Evolutionary conservation across 2,113 vertebrate genomes (phyloP), one percentile per base, ranked within the genome.

Genomic region (Lophochroa leadbeateri): DNA sequence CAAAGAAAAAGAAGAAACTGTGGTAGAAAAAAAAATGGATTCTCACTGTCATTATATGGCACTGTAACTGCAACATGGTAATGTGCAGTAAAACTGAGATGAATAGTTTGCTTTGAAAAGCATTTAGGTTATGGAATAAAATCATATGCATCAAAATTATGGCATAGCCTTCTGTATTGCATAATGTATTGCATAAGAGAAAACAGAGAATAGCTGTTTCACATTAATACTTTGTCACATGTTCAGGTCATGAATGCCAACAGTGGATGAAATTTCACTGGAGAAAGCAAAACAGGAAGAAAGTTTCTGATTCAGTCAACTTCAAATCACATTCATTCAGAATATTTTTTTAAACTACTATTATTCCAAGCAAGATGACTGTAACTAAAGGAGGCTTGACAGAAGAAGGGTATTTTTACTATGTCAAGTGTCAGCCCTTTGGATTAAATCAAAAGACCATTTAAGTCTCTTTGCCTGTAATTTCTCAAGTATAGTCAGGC

Each of bases 181-280:
- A 87, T 95, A 96, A 96, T 49, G 44, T n/a, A 85, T 96, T 97
- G 95, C 96, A 87, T 94, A 96, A 97, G 88, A 65, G 88, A 95
- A 94, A 95, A 94, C 74, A 88, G 80, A 81, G 90, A 86, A 78
- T 94, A 85, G 91, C 95, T 95, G 91, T 80, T 97, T 95, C 88
- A 74, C 86, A 85, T 95, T 96, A 96, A 65, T 90, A 23, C 63
- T 87, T 84, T 82, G 92, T 96, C 96, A 96, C 95, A 85, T 87
- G 96, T 74, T 83, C 44, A 77, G 90, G 88, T 87, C 88, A 74
- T 29, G 77, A 87, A 96, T 87, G 95, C 92, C 95, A 95, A 67
- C 23, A 63, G 41, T 39, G 86, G 96, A 80, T 96, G 96, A 96
- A 94, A 92, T 96, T 89, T 87, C 94, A 92, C 67, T 18, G 2